A percentile compares a stretch with the other conserved stretches of the same genome.
Evolutionary conservation across 2,888 invertebrate species (phyloP).

Genomic region (Philereme transversata): DNA sequence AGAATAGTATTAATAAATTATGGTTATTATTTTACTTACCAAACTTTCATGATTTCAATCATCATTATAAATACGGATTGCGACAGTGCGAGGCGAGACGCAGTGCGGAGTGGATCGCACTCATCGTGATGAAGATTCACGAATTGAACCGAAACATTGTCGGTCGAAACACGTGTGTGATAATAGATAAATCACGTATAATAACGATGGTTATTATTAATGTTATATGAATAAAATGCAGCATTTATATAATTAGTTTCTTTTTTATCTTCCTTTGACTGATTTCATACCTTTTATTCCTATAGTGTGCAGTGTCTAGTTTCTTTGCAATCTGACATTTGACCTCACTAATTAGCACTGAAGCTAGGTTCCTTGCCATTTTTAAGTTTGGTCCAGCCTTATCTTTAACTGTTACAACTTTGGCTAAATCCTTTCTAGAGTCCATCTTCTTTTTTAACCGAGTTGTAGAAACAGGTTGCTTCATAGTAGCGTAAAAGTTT

Average conservation of each 20-base stretch:
- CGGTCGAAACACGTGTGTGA: no score
- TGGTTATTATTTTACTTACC: no score
- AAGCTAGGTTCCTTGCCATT: constrained; percentile 59
- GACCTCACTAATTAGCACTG: constrained; percentile 47
- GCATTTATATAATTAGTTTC: constrained; percentile 9
- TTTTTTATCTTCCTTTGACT: constrained; percentile 18
- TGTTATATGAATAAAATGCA: neutral
- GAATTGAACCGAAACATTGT: no score
- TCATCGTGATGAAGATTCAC: no score
- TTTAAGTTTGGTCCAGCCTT: constrained; percentile 45
- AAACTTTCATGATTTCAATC: no score
- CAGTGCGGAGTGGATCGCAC: no score
- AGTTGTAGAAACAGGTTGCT: constrained; percentile 33
- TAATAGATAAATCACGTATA: no score
- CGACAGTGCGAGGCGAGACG: no score
- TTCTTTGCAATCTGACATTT: constrained; percentile 33
- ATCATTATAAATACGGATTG: no score
- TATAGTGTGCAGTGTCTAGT: constrained; percentile 10
- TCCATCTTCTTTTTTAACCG: constrained; percentile 2
- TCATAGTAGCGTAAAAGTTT: constrained; percentile 49
- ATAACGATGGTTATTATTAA: no score
- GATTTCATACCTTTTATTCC: constrained; percentile 19
- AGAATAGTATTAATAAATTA: no score
- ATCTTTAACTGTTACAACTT: constrained; percentile 22
- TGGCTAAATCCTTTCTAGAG: constrained; percentile 14